A percentile compares a stretch with the other conserved stretches of the same genome.
Conservation (phyloP, 2,113 vertebrate species). For the Hippocampus zosterae region DNA sequence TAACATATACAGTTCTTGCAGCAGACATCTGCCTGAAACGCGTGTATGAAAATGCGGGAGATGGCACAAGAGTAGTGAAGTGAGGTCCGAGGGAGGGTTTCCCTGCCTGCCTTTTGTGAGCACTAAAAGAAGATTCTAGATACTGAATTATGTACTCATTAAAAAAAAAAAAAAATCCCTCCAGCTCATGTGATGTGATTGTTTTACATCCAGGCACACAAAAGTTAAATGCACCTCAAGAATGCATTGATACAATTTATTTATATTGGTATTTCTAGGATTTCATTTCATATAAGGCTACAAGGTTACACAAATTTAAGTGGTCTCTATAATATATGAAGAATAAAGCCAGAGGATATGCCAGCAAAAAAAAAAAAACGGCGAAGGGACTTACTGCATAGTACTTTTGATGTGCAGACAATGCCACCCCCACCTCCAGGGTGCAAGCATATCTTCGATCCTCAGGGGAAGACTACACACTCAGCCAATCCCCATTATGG, state of each 20-base stretch:
- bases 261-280: neutral
- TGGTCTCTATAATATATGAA: slow-evolving; percentile 15
- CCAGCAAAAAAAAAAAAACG: neutral
- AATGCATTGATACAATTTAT: neutral
- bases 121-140: neutral
- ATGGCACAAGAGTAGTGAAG: neutral
- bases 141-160: neutral
- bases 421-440: slow-evolving; percentile 33
- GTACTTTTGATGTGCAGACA: slow-evolving; percentile 15
- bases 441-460: slow-evolving; percentile 33
- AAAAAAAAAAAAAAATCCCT: neutral
- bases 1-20: neutral
- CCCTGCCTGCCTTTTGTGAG: neutral
- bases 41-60: neutral
- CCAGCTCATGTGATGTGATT: neutral
- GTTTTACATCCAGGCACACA: slow-evolving; percentile 1
- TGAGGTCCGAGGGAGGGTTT: neutral
- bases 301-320: slow-evolving; percentile 12
- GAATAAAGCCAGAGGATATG: slow-evolving; percentile 8
- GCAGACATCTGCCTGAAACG: too few relatives aligned
- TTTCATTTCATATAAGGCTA: slow-evolving; percentile 1
- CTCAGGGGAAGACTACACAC: slow-evolving; percentile 39
- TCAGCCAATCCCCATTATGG: slow-evolving; percentile 58
- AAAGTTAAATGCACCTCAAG: slow-evolving; percentile 22
- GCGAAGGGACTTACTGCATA: slow-evolving; percentile 24